A percentile compares a stretch with the other conserved stretches of the same genome.
phyloP scores from a whole-genome alignment of 2,888 invertebrate genomes.

The Dolichopus griseipennis region DNA sequence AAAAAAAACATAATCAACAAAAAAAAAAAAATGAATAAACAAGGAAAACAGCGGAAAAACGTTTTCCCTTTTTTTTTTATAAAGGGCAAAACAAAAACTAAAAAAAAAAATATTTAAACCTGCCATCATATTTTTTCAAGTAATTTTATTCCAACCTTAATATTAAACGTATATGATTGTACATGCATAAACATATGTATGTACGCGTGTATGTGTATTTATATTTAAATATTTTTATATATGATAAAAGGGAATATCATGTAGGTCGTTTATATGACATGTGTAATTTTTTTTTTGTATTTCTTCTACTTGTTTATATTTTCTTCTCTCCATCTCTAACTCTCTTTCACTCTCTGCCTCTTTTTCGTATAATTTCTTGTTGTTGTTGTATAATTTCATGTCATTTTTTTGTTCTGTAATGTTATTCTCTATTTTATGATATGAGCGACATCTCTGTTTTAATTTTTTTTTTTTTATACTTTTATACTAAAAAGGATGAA shows the following conservation, averaged over 20 bases:
- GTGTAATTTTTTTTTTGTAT: neutral
- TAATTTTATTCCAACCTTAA: neutral
- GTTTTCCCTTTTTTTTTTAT: neutral
- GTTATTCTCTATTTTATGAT: neutral
- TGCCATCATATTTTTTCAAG: neutral
- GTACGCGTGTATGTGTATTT: too few relatives aligned
- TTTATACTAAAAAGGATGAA: neutral
- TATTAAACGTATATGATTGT: too few relatives aligned
- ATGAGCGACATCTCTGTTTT: neutral
- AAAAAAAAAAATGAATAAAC: neutral
- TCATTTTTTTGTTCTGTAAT: too few relatives aligned
- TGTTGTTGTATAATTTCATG: too few relatives aligned
- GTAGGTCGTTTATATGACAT: conserved; percentile 1
- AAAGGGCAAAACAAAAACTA: neutral
- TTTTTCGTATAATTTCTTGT: neutral
- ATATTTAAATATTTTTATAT: neutral
- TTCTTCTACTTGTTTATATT: neutral
- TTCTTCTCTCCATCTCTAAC: neutral
- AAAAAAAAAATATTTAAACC: neutral
- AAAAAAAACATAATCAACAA: neutral
- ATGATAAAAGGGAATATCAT: neutral
- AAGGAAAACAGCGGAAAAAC: neutral
- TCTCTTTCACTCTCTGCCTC: neutral
- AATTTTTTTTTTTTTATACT: too few relatives aligned
- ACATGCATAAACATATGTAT: too few relatives aligned